These are phyloP conservation scores for Ibidorhyncha struthersii DNA, from an alignment of 2,113 vertebrate species.

Conservation along the genomic window DNA sequence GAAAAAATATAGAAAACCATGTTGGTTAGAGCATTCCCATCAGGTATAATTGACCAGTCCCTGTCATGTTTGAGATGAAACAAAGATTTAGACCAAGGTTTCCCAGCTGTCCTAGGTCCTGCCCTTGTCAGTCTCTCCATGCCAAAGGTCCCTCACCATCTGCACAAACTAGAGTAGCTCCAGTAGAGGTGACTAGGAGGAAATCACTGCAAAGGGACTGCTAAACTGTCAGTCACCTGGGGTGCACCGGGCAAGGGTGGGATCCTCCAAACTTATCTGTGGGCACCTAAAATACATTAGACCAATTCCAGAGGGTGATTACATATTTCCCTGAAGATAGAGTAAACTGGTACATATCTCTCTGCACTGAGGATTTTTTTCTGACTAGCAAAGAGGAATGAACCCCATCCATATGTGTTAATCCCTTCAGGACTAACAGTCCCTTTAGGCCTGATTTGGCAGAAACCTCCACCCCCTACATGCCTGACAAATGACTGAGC, in stretches of 20 bases:
- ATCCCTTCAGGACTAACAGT: neutral
- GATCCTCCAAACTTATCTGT: neutral
- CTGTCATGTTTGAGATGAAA: neutral
- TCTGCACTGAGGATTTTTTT: neutral
- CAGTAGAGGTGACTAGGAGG: neutral
- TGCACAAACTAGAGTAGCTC: neutral
- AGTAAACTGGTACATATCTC: accelerated
- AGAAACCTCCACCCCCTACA: neutral
- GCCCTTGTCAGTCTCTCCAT: neutral
- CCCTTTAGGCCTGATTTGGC: neutral
- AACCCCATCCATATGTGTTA: neutral
- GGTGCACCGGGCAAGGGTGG: neutral
- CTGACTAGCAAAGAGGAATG: neutral
- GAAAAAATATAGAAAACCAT: neutral
- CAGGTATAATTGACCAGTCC: neutral
- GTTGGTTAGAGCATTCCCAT: neutral
- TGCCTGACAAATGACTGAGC: neutral
- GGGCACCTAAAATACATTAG: neutral
- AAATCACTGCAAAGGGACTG: neutral
- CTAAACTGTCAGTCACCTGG: neutral
- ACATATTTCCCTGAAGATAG: neutral
- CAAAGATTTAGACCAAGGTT: neutral
- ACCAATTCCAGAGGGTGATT: neutral
- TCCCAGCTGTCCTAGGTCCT: neutral
- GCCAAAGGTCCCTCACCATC: neutral